Base-by-base conservation (phyloP, 2,113 vertebrate species). In the Hippocampus barbouri region DNA sequence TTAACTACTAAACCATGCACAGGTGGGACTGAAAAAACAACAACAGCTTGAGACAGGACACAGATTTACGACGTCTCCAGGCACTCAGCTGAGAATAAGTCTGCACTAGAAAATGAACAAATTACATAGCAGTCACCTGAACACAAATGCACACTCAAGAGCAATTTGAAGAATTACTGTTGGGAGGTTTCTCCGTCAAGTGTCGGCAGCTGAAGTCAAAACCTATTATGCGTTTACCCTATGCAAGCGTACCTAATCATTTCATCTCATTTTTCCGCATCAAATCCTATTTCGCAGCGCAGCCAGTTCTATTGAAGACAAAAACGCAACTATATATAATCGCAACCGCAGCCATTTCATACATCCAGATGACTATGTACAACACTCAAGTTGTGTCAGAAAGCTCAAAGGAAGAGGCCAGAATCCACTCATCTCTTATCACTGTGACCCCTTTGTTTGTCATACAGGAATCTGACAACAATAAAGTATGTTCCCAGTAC, bases 401-500 rank as follows among this genome's bases (percentile, higher is more conserved):
- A 81, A 54, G 64, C 88, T 88, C 67, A 83, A 78, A 76, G 68
- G 71, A 79, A 56, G 53, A 56, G n/a, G 21, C 16, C 49, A 51
- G 18, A 51, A 72, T 73, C 57, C 59, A 74, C 73, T 75, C 76
- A 73, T 82, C 76, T 66, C 81, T 70, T 84, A 69, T 83, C 71
- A 64, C 59, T 78, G 69, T 62, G 47, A 7, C 81, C 72, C 76
- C 53, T 79, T 77, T 86, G 74, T 88, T 85, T 87, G 84, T 89
- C 93, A 93, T 92, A 74, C 92, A 98, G 97, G 97, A 98, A 83
- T 94, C 95, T 91, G 97, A 98, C 91, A 98, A 94, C 95, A 98
- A 94, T 96, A 98, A 98, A 92, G 95, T 98, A 94, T 98, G 97
- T 91, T 97, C 96, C 93, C 93, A 97, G 79, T 98, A 98, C 95